A percentile compares a stretch with the other conserved stretches of the same genome.
These are phyloP conservation scores for Aegithalos caudatus DNA, from an alignment of 2,113 vertebrate genomes.

Conservation along the genomic window DNA sequence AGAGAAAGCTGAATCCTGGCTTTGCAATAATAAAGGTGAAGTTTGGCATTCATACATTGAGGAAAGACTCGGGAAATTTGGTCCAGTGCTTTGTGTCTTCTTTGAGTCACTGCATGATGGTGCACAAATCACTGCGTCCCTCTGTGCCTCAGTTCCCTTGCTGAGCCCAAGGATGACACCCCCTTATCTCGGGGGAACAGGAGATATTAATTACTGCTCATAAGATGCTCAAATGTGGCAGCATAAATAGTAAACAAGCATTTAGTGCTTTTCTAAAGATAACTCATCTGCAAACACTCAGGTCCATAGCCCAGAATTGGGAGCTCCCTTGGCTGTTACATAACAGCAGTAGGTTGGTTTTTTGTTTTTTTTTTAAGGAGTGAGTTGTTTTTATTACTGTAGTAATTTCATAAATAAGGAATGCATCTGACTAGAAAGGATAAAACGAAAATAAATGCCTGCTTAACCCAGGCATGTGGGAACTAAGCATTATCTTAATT, in stretches of 20 bases:
- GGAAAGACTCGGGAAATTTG: not conserved
- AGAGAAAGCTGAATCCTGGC: not conserved
- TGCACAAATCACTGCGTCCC: not conserved
- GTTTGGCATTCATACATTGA: not conserved
- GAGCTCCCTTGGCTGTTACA: not conserved
- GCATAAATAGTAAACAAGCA: not conserved
- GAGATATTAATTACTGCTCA: not conserved
- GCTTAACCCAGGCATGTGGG: conserved; percentile 7
- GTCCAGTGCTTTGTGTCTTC: not conserved
- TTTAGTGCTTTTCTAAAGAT: conserved; percentile 7
- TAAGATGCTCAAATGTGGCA: not conserved
- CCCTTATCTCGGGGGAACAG: not conserved
- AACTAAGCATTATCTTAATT: not conserved
- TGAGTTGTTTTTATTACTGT: not conserved
- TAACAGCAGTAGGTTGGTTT: not conserved
- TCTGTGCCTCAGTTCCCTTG: not conserved
- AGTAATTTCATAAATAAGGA: conserved; percentile 33
- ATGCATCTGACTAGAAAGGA: not conserved
- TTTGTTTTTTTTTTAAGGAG: not conserved
- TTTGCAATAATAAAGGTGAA: not conserved
- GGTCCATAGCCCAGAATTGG: not conserved
- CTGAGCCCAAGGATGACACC: not conserved
- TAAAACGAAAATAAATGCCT: conserved; percentile 26
- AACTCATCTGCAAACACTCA: not conserved
- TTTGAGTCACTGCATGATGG: not conserved